Evolutionary conservation across 2,113 vertebrate genomes (phyloP), one percentile per base, ranked within the genome.

Genomic region (Hippocampus mohnikei): DNA sequence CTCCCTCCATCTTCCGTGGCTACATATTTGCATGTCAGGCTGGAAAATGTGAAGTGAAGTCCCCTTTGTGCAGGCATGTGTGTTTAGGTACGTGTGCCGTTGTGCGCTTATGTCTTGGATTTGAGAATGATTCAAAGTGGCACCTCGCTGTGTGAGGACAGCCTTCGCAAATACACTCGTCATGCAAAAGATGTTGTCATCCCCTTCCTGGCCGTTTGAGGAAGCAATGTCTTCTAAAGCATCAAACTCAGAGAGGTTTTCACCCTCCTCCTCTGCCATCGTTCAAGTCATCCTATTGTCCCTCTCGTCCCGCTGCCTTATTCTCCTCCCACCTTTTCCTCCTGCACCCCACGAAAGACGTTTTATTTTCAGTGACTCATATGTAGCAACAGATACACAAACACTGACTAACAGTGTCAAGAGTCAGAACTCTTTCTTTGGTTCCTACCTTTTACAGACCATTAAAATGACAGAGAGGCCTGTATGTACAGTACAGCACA

Each of bases 51-150:
- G 78, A 86, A 81, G 81, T 80, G 84, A 88, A 85, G 83, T 84
- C 71, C 82, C 37, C 73, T 72, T 42, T 74, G 84, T 83, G 78
- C 23, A 21, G 71, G 78, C 48, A 59, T 73, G 85, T 81, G 83
- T 79, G 77, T 84, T 79, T 70, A n/a, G 75, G 77, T 78, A 72
- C 69, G 72, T 42, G 42, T 77, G 80, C 77, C 67, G 65, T 46
- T 67, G 74, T 80, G 71, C 44, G 46, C 40, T 23, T 74, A 52
- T 50, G 46, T 87, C 80, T 40, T 52, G 23, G 69, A 62, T 44
- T 60, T 95, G 95, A 96, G 92, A 91, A 94, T 97, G 95, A 98
- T 96, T 94, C 92, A 69, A 94, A 94, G 93, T 95, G 96, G 94
- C 94, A 95, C 78, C 87, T 89, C 87, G 91, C 91, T 93, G 93